Base-by-base conservation (phyloP, 2,888 invertebrate genomes). In the Listrodromus nycthemerus region DNA sequence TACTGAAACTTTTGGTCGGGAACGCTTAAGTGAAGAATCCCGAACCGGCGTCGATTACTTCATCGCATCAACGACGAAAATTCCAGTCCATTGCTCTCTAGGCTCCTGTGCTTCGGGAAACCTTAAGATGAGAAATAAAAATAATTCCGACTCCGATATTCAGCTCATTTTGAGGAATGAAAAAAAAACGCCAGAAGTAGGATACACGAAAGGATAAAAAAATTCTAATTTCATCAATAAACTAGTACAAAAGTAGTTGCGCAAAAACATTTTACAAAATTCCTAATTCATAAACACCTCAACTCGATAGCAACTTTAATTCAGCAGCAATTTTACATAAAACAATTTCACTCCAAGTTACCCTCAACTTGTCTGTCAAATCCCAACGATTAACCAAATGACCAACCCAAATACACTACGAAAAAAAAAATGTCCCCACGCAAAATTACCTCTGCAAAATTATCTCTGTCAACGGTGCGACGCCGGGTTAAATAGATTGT, bases 401-500 rank as follows among this genome's bases (percentile, higher is more conserved):
- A 1, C 19, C n/a, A 52, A 1, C 0, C 16, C 16, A 52, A 6
- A 19, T 7, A 52, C 13, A 45, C 41, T 6, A 19, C n/a, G 1
- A 52, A n/a, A 19, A 52, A 7, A 19, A n/a, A 52, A 21, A 52
- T 19, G 7, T 52, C 50, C 1, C 24, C 7, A 16, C 6, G 55
- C 24, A 37, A 33, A 55, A 73, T 66, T 16, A 52, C 50, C 45
- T 67, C 45, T 48, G 65, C 58, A 55, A 66, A 58, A 19, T 52
- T 52, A n/a, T 52, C 50, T 52, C n/a, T 19, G 50, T 52, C 19
- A 30, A 76, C 76, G 13, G 70, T 24, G 45, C 55, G 71, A 66
- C 65, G 63, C 58, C 65, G 63, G 30, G 50, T 69, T 75, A 45
- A 66, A 63, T 65, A 76, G 70, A 21, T 37, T 21, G 76, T 27